Evolutionary conservation across 2,113 vertebrate species (phyloP), one percentile per base, ranked within the genome.

Genomic region (Callospermophilus lateralis): DNA sequence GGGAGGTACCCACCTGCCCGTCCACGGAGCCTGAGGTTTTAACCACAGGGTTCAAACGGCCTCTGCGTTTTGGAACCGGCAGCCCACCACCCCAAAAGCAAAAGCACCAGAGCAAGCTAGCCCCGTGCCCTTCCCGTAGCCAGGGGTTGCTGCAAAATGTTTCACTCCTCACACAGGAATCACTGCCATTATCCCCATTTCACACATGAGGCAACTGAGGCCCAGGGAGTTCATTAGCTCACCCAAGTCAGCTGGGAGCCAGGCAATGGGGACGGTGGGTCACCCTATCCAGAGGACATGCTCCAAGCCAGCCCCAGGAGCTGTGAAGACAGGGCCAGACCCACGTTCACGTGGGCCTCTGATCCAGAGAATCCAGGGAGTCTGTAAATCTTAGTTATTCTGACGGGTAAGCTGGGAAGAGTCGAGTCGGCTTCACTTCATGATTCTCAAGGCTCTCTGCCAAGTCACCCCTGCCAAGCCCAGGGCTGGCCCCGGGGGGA

Each of bases 1-100:
- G 24, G 45, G 13, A 19, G n/a, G 9, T 5, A 26, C 0, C 67
- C 4, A 24, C 0, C 45, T 32, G 10, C 26, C 77, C 16, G 2
- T 51, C 76, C 72, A 37, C 39, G 22, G 11, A 84, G 28, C 1
- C 48, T 2, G 28, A 32, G 84, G 53, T 58, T 77, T 11, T 7
- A 24, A 9, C 11, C 4, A 1, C 17, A 24, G 42, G 6, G 2
- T 22, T 77, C 84, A 39, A 4, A 15, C 4, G 17, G 39, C 65
- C n/a, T 70, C 32, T 37, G 5, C 7, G 3, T 48, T 51, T 51
- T 6, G 26, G 16, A 65, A 15, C 5, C 12, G 17, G 37, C 3
- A 28, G 42, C 61, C 61, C 63, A 10, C 20, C 5, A 24, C 4
- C 32, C 3, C 1, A 26, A 28, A 6, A 30, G 51, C 37, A 77